These are phyloP conservation scores for Napeogenes inachia DNA, from an alignment of 2,888 invertebrate species.

Conservation along the genomic window DNA sequence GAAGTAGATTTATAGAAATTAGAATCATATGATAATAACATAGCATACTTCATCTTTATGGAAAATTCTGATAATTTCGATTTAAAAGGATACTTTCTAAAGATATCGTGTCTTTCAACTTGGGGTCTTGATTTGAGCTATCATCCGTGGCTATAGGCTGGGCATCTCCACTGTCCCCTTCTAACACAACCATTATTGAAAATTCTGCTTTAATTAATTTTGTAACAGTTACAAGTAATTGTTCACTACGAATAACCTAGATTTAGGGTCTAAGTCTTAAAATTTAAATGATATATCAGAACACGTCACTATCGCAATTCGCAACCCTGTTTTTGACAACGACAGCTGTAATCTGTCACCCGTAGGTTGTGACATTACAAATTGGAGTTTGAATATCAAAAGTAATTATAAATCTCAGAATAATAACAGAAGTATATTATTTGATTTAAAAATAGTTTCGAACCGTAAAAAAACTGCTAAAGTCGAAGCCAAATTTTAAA, in stretches of 20 bases:
- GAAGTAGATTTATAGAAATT: too few species aligned
- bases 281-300: neutral
- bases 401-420: too few species aligned
- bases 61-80: neutral
- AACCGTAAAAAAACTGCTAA: too few species aligned
- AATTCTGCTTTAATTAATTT: slow-evolving; percentile 7
- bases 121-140: slow-evolving; percentile 53
- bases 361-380: neutral
- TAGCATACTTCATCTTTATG: neutral
- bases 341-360: neutral
- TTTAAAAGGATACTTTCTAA: slow-evolving; percentile 78
- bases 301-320: slow-evolving; percentile 2
- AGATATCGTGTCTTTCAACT: slow-evolving; percentile 59
- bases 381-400: too few species aligned
- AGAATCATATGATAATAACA: too few species aligned
- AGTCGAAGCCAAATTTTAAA: too few species aligned
- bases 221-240: neutral
- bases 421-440: too few species aligned
- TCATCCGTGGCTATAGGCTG: slow-evolving; percentile 53
- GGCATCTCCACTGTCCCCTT: slow-evolving; percentile 59
- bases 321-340: slow-evolving; percentile 9
- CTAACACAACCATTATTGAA: slow-evolving; percentile 58
- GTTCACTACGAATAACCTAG: neutral
- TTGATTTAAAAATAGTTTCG: too few species aligned
- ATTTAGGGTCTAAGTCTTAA: neutral